A percentile compares a stretch with the other conserved stretches of the same genome.
These are phyloP conservation scores for Sapayoa aenigma DNA, from an alignment of 2,113 vertebrate genomes.

Conservation along the genomic window DNA sequence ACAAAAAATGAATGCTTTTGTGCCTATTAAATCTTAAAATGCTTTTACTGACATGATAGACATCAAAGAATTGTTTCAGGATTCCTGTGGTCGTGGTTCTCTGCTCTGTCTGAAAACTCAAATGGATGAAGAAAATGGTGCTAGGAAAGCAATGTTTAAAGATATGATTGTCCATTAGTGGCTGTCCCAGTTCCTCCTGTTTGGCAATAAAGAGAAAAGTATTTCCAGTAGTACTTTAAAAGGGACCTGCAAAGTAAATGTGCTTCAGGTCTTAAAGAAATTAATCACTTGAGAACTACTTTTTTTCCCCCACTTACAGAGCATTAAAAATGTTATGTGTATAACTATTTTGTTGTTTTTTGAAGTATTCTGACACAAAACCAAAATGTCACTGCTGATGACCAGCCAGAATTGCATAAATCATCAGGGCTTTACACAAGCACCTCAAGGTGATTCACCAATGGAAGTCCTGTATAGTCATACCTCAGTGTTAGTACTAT, in stretches of 20 bases:
- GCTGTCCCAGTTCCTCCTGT: not conserved
- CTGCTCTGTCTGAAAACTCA: not conserved
- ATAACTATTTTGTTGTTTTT: not conserved
- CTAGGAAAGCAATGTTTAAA: not conserved
- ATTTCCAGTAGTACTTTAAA: not conserved
- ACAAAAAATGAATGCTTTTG: not conserved
- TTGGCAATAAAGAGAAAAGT: not conserved
- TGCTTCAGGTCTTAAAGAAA: not conserved
- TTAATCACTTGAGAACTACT: not conserved
- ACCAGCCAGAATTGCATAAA: not conserved
- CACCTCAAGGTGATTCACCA: rapidly evolving
- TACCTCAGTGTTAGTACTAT: not conserved
- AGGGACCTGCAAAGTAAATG: not conserved
- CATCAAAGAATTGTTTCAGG: not conserved
- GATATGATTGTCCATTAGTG: not conserved
- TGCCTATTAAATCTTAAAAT: not conserved
- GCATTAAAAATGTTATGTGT: not conserved
- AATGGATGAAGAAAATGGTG: not conserved
- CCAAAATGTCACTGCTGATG: not conserved
- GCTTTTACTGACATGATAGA: not conserved
- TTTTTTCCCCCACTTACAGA: not conserved
- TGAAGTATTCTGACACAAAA: not conserved
- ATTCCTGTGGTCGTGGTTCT: not conserved
- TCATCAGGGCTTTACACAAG: not conserved
- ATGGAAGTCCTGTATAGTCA: not conserved